These are phyloP conservation scores for Pheosia gnoma DNA, from an alignment of 2,888 invertebrate species.

Conservation along the genomic window DNA sequence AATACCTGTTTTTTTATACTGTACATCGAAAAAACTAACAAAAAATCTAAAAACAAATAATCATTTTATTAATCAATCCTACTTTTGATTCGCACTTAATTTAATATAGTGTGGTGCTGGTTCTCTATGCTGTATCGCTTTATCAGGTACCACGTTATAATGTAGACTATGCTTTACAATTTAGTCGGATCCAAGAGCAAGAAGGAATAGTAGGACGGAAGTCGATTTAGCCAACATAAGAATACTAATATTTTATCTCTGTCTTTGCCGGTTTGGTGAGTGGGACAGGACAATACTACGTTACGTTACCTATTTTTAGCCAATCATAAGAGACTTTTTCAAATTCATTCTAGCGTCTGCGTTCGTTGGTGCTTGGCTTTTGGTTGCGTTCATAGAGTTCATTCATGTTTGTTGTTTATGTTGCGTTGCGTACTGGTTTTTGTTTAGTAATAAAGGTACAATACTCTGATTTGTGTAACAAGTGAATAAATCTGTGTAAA, in stretches of 20 bases:
- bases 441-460: conserved; percentile 17
- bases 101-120: too few species aligned
- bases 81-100: too few species aligned
- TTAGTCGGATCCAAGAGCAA: too few species aligned
- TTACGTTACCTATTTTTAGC: conserved; percentile 58
- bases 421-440: conserved; percentile 39
- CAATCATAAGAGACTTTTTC: conserved; percentile 68
- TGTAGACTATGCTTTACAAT: background rate
- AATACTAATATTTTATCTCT: conserved; percentile 26
- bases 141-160: background rate
- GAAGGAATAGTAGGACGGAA: background rate
- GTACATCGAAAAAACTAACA: too few species aligned
- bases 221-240: conserved; percentile 20
- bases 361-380: conserved; percentile 72
- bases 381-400: conserved; percentile 50
- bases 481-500: background rate
- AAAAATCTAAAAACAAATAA: too few species aligned
- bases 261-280: conserved; percentile 6
- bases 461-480: conserved; percentile 11
- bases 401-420: conserved; percentile 46
- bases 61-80: too few species aligned
- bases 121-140: too few species aligned
- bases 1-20: too few species aligned
- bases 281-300: conserved; percentile 23
- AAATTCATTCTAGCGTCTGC: conserved; percentile 72